Evolutionary conservation across 2,113 vertebrate species (phyloP).

Genomic region (Elephantulus edwardii): DNA sequence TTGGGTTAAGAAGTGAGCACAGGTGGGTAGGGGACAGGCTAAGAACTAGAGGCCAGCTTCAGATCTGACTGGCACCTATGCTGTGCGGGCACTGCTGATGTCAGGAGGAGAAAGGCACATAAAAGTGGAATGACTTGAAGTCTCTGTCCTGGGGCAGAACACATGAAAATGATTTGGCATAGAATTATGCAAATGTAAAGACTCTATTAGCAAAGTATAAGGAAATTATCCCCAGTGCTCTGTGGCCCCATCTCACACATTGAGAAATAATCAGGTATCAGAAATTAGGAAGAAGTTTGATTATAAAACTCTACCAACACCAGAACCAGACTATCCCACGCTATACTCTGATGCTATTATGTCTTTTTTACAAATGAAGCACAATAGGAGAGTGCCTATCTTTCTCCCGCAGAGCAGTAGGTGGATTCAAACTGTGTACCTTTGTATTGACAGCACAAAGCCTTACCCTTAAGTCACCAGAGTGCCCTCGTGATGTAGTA

Average conservation of each 20-base stretch:
- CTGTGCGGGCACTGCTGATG: fast-evolving
- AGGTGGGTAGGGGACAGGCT: fast-evolving
- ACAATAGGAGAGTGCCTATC: too few relatives aligned
- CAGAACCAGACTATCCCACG: background rate
- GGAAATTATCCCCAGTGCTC: background rate
- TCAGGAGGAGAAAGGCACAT: fast-evolving
- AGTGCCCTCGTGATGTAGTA: too few relatives aligned
- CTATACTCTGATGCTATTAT: fast-evolving
- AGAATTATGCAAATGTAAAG: fast-evolving
- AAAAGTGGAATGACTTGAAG: background rate
- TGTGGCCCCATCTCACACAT: fast-evolving
- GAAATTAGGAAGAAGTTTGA: fast-evolving
- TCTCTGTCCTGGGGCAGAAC: fast-evolving
- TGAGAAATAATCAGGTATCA: fast-evolving
- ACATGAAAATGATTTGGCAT: fast-evolving
- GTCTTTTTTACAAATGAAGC: background rate
- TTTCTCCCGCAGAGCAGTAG: too few relatives aligned
- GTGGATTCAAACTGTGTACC: too few relatives aligned
- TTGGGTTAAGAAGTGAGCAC: background rate
- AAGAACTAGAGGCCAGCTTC: too few relatives aligned
- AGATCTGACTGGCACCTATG: background rate
- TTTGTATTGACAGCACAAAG: too few relatives aligned
- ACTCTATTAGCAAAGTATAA: background rate
- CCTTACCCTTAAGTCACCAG: too few relatives aligned
- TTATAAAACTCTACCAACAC: background rate